Conservation (phyloP, 2,797 vertebrate species). For the Lepidocolaptes lacrymiger region DNA sequence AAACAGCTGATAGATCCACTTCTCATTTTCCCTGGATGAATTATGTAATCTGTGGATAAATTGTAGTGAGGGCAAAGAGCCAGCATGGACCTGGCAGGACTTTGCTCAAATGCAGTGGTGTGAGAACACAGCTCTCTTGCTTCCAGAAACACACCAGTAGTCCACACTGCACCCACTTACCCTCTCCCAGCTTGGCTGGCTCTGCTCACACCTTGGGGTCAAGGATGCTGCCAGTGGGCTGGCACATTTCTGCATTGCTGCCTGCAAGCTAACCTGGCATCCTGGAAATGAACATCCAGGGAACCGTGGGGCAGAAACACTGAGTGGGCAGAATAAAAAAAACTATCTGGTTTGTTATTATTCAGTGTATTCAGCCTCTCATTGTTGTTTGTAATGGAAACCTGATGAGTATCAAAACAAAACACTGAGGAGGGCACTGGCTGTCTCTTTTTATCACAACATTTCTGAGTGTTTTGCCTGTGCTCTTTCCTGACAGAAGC, state of each 20-base stretch:
- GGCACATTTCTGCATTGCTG: neutral
- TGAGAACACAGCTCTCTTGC: neutral
- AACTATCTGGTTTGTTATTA: neutral
- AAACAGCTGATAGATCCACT: neutral
- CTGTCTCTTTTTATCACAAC: slow-evolving; percentile 37
- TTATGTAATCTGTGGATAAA: slow-evolving; percentile 20
- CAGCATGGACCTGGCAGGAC: neutral
- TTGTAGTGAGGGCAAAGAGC: neutral
- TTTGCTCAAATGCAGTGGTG: neutral
- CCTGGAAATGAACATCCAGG: neutral
- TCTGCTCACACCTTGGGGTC: fast-evolving
- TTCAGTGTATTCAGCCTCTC: slow-evolving; percentile 12
- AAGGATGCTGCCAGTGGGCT: neutral
- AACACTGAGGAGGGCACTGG: neutral
- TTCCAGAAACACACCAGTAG: neutral
- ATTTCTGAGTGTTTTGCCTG: neutral
- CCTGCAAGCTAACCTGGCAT: neutral
- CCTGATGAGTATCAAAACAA: slow-evolving; percentile 38
- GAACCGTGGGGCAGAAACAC: neutral
- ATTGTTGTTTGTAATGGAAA: neutral
- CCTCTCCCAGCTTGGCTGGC: neutral
- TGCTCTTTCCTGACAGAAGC: neutral
- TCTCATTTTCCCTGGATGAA: neutral
- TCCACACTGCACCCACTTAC: neutral
- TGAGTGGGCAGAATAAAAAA: slow-evolving; percentile 28